These are phyloP conservation scores for Caenorhabditis afra DNA, from an alignment of 2,888 invertebrate genomes.

Conservation along the genomic window DNA sequence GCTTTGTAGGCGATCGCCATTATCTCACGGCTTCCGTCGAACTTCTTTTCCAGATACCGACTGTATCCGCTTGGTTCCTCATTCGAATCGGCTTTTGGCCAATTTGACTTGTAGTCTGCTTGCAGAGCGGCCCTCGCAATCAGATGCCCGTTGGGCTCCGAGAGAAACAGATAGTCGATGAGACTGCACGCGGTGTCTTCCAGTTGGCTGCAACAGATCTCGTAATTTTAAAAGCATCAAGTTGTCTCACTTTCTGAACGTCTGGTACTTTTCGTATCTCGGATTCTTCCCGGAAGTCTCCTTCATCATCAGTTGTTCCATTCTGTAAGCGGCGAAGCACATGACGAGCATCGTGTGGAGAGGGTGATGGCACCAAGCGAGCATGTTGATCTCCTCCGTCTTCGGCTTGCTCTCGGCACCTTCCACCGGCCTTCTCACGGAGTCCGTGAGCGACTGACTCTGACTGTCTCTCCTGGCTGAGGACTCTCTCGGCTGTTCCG, in stretches of 20 bases:
- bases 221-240: background rate
- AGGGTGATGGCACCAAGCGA: constrained; percentile 13
- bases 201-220: constrained; percentile 1
- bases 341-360: constrained; percentile 44
- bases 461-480: too few species aligned
- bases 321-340: constrained; percentile 39
- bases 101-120: constrained; percentile 7
- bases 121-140: background rate
- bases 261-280: constrained; percentile 21
- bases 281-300: constrained; percentile 25
- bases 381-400: too few species aligned
- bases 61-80: background rate
- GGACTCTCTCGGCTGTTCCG: too few species aligned
- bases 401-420: background rate
- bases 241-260: constrained; percentile 27
- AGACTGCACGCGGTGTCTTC: constrained; percentile 15
- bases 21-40: constrained; percentile 23
- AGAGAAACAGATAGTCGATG: constrained; percentile 8
- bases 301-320: constrained; percentile 18
- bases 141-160: background rate
- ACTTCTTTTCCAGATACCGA: constrained; percentile 19
- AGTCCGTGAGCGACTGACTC: too few species aligned
- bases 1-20: constrained; percentile 44
- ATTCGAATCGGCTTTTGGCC: background rate
- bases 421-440: too few species aligned